Conservation (phyloP, 2,797 vertebrate genomes). For the Pogoniulus pusillus region DNA sequence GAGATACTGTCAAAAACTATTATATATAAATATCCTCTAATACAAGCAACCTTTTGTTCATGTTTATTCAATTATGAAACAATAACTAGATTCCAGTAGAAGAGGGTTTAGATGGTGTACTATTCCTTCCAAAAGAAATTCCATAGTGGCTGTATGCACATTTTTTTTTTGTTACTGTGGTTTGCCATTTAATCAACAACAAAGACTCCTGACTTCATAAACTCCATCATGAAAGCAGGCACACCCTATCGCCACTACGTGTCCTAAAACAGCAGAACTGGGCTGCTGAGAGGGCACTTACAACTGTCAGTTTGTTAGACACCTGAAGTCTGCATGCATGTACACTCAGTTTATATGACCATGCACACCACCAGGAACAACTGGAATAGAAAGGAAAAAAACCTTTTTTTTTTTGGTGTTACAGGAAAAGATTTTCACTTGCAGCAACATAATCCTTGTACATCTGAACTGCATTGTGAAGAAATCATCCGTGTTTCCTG, state of each 20-base stretch:
- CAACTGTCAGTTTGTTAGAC: background rate
- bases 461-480: background rate
- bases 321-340: background rate
- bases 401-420: background rate
- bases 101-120: background rate
- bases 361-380: background rate
- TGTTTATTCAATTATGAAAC: slow-evolving; percentile 39
- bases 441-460: background rate
- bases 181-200: background rate
- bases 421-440: background rate
- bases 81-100: slow-evolving; percentile 15
- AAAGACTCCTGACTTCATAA: background rate
- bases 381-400: background rate
- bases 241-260: background rate
- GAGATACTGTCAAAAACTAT: background rate
- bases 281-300: background rate
- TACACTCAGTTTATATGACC: background rate
- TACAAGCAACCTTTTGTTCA: slow-evolving; percentile 22
- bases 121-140: background rate
- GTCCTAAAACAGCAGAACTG: background rate
- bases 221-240: background rate
- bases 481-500: background rate
- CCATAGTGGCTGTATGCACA: background rate
- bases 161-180: background rate
- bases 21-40: slow-evolving; percentile 7